Conservation (phyloP, 1,140 invertebrate species). For the Pteromalus puparum region DNA sequence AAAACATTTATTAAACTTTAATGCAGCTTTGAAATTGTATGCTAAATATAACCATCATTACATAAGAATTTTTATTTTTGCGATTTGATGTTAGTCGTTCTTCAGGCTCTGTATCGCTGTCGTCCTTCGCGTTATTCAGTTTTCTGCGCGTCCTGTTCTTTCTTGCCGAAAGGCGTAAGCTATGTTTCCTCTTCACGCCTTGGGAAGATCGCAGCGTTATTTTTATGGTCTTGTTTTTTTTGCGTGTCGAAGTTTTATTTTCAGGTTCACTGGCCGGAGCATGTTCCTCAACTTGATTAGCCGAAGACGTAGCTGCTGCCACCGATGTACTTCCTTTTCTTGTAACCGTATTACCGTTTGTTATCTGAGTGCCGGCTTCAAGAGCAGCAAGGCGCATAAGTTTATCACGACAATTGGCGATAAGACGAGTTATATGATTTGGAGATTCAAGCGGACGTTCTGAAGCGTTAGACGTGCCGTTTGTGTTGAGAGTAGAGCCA, state of each 20-base stretch:
- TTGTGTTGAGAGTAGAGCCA: conserved; percentile 56
- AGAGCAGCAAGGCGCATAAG: conserved; percentile 68
- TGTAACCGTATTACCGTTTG: not conserved
- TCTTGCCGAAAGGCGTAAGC: conserved; percentile 48
- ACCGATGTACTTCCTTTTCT: not conserved
- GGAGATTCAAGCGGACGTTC: conserved; percentile 67
- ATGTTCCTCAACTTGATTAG: not conserved
- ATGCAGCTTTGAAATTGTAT: not conserved
- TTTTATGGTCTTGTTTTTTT: conserved; percentile 61
- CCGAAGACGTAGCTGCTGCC: not conserved
- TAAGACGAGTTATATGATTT: conserved; percentile 70
- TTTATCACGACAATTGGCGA: conserved; percentile 69
- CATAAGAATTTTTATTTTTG: conserved; percentile 35
- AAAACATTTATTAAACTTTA: not conserved
- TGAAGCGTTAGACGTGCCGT: conserved; percentile 50
- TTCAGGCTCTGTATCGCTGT: conserved; percentile 62
- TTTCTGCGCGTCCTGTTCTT: conserved; percentile 61
- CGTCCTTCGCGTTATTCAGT: conserved; percentile 59
- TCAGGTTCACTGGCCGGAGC: conserved; percentile 51
- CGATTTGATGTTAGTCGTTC: conserved; percentile 41
- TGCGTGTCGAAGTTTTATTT: not conserved
- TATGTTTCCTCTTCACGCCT: conserved; percentile 64
- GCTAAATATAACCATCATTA: conserved; percentile 9
- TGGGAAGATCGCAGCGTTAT: conserved; percentile 60
- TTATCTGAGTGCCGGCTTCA: conserved; percentile 57